Conservation (phyloP, 2,113 vertebrate species). For the Isurus oxyrinchus region DNA sequence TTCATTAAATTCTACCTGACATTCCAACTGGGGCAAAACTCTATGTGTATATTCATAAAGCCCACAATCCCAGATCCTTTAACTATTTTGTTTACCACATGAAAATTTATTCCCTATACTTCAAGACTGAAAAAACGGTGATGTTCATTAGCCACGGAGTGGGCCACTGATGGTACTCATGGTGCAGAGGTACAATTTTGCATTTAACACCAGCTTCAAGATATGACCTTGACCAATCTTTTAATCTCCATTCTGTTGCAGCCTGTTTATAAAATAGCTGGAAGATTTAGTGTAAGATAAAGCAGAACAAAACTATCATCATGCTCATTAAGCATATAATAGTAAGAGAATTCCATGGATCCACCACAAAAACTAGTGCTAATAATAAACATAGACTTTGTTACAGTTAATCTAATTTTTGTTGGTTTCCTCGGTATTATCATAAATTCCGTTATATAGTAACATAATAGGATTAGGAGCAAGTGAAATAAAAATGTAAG, state of each 20-base stretch:
- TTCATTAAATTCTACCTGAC: no score
- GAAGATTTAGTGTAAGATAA: not conserved
- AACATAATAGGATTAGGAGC: not conserved
- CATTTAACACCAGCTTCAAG: not conserved
- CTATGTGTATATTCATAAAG: no score
- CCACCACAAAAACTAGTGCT: not conserved
- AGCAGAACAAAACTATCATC: not conserved
- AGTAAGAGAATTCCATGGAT: not conserved
- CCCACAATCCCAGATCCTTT: no score
- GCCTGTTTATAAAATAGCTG: not conserved
- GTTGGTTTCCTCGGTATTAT: not conserved
- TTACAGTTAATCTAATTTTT: not conserved
- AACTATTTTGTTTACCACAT: not conserved
- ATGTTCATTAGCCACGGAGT: not conserved
- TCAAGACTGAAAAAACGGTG: not conserved
- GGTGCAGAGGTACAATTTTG: not conserved
- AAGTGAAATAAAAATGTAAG: not conserved
- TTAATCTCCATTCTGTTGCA: constrained; percentile 6
- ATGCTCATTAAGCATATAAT: not conserved
- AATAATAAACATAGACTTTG: not conserved
- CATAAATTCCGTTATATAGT: not conserved
- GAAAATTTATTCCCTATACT: not conserved
- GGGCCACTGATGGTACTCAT: not conserved
- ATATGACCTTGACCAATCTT: not conserved
- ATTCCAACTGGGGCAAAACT: no score